Base-by-base conservation (phyloP, 2,888 invertebrate species). In the Stenichneumon culpator region DNA sequence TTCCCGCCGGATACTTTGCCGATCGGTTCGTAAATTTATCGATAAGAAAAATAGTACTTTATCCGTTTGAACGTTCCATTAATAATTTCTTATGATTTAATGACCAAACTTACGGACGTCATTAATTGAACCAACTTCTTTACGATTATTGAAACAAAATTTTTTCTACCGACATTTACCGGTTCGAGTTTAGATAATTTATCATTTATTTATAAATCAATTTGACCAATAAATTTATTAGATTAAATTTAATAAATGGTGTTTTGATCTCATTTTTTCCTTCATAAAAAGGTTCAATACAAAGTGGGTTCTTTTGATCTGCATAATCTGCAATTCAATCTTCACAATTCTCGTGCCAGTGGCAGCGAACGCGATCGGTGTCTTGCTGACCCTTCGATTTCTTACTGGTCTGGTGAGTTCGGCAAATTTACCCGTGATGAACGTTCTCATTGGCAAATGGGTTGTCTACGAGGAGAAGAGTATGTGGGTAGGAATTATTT, bases 381-480 rank as follows among this genome's bases (percentile, higher is more conserved):
- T 87, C 0, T 89, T 94, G 3, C 89, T 90, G 50, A 3, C 74
- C 0, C 65, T 93, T 9, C 89, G 93, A 75, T 93, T 93, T 86
- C 28, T 92, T 0, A 90, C 91, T 28, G 93, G 93, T 25, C 80
- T 93, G 1, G 79, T 92, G 22, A 93, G 93, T 72, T 90, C 93
- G 3, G 93, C 93, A 1, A 93, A 93, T 89, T 86, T 94, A 0
- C 93, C 94, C 4, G 91, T 93, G 11, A 92, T 94, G 2, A 93
- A 93, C 70, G 93, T 94, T 3, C 89, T 93, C 16, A 89, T 94
- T 7, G 93, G 92, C 9, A 93, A 93, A 87, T 94, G 93, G 93
- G 90, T 93, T 2, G 89, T 93, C 32, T 93, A 92, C 88, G 93
- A 93, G 73, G 93, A 94, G 77, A 94, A 92, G 68, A 92, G 92